phyloP scores from a whole-genome alignment of 1,140 invertebrate genomes.

The Thaumatotibia leucotreta region DNA sequence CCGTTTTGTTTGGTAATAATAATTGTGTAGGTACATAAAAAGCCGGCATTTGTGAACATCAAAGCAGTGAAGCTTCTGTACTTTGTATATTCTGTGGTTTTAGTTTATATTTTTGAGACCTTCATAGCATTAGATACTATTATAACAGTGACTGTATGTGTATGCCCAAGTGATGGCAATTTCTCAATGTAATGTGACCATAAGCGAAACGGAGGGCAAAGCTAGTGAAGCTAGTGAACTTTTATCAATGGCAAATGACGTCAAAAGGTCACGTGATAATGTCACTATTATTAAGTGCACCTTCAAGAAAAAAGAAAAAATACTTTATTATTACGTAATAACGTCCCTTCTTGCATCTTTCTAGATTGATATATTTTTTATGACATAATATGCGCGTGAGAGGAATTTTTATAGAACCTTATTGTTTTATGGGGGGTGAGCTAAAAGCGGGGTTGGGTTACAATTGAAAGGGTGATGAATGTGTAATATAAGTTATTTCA shows the following conservation, averaged over 20 bases:
- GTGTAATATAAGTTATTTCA: neutral
- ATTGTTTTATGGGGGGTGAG: neutral
- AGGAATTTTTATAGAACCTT: slow-evolving; percentile 1
- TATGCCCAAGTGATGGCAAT: neutral
- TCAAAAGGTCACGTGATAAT: neutral
- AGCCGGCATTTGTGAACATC: too few relatives aligned
- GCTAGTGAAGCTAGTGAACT: neutral
- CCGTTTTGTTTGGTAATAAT: too few relatives aligned
- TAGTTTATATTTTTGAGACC: too few relatives aligned
- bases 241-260: neutral
- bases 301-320: neutral
- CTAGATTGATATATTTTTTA: neutral
- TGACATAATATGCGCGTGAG: neutral
- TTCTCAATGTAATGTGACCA: neutral
- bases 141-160: neutral
- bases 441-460: neutral
- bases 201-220: neutral
- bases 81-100: too few relatives aligned
- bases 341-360: neutral
- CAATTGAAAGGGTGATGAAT: neutral
- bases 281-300: neutral
- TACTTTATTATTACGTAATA: neutral
- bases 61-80: too few relatives aligned
- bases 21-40: too few relatives aligned
- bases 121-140: too few relatives aligned